A percentile compares a stretch with the other conserved stretches of the same genome.
Evolutionary conservation across 2,888 invertebrate genomes (phyloP).

Genomic region (Noctua comes): DNA sequence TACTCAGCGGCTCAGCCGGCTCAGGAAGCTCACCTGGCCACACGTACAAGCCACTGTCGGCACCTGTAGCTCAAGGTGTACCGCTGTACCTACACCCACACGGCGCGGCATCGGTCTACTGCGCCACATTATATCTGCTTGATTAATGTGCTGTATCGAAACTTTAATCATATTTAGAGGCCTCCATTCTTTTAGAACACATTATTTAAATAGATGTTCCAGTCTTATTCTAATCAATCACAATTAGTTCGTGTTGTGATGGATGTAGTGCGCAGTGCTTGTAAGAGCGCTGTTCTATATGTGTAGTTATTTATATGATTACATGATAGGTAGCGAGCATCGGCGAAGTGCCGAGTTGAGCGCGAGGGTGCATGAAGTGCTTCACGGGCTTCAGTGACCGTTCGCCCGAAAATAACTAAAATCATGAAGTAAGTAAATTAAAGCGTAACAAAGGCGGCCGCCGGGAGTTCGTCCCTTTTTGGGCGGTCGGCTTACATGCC

Average conservation of each 20-base stretch:
- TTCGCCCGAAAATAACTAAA: slow-evolving; percentile 38
- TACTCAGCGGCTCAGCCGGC: not conserved
- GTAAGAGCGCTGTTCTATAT: not conserved
- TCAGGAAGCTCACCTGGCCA: not conserved
- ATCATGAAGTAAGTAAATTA: slow-evolving; percentile 56
- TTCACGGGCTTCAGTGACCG: slow-evolving; percentile 20
- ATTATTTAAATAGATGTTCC: slow-evolving; percentile 50
- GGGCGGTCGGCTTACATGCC: slow-evolving; percentile 12
- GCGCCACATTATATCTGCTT: slow-evolving; percentile 12
- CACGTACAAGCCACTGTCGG: not conserved
- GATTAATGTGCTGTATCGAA: slow-evolving; percentile 35
- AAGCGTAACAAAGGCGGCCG: slow-evolving; percentile 42
- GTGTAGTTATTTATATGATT: not conserved
- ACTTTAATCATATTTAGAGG: slow-evolving; percentile 38
- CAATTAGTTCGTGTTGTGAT: slow-evolving; percentile 42
- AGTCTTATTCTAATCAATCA: slow-evolving; percentile 56
- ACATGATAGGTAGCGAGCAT: not conserved
- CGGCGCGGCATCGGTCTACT: not conserved
- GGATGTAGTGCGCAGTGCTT: slow-evolving; percentile 45
- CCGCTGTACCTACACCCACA: not conserved
- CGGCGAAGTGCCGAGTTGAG: not conserved
- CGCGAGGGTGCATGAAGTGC: slow-evolving; percentile 9
- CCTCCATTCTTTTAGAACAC: slow-evolving; percentile 35
- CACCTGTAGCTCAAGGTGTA: not conserved
- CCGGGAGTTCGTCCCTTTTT: slow-evolving; percentile 25